phyloP scores from a whole-genome alignment of 2,888 invertebrate genomes.

The Scaptomyza flava region DNA sequence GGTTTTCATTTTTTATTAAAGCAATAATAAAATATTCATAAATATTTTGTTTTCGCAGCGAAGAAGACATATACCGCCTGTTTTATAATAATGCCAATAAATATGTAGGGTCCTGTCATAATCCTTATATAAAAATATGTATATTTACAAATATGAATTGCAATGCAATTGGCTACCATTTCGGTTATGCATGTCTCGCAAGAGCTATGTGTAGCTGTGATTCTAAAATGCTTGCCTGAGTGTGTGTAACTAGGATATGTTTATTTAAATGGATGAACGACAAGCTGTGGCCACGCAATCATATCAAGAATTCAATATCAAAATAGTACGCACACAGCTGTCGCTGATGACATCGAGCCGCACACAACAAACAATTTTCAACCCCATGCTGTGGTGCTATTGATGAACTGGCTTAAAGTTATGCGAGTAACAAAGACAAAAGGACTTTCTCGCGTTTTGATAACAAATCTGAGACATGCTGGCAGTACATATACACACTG shows the following conservation, averaged over 20 bases:
- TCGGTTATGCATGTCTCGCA: neutral
- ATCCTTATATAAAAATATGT: neutral
- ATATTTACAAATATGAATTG: constrained; percentile 4
- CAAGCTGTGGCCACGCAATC: constrained; percentile 75
- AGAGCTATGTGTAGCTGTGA: constrained; percentile 13
- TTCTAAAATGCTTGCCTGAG: constrained; percentile 39
- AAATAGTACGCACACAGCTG: constrained; percentile 69
- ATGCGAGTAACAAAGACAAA: neutral
- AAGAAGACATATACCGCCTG: constrained; percentile 49
- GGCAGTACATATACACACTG: constrained; percentile 10
- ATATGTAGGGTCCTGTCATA: constrained; percentile 23
- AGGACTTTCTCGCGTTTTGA: constrained; percentile 54
- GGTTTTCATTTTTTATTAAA: constrained; percentile 61
- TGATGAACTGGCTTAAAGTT: constrained; percentile 67
- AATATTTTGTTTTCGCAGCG: constrained; percentile 69
- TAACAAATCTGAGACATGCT: constrained; percentile 67
- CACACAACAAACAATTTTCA: constrained; percentile 36
- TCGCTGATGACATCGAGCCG: constrained; percentile 69
- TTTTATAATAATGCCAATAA: constrained; percentile 57
- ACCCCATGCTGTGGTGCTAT: constrained; percentile 39
- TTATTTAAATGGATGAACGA: constrained; percentile 56
- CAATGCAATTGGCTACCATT: neutral
- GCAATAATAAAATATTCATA: constrained; percentile 81
- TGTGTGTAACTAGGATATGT: constrained; percentile 53
- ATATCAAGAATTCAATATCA: constrained; percentile 80